phyloP scores from a whole-genome alignment of 1,140 invertebrate genomes.

The Macrobrachium rosenbergii region DNA sequence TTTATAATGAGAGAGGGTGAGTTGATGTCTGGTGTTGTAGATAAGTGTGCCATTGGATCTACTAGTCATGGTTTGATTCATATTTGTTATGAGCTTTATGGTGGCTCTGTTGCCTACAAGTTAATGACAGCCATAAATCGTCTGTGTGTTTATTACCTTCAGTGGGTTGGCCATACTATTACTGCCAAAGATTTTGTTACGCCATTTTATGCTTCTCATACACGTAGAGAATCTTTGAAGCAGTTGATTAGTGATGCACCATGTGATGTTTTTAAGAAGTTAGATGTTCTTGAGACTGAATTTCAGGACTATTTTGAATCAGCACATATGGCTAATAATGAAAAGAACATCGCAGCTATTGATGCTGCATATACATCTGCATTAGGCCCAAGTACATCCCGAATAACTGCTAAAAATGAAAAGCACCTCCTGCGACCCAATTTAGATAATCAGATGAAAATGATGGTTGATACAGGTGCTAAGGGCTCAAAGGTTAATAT shows the following conservation, averaged over 20 bases:
- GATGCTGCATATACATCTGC: constrained; percentile 89
- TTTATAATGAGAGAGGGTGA: constrained; percentile 92
- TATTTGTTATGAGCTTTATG: constrained; percentile 94
- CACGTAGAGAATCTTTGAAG: constrained; percentile 80
- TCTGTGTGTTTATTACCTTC: constrained; percentile 91
- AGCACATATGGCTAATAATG: constrained; percentile 74
- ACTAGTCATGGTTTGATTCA: constrained; percentile 95
- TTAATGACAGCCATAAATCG: constrained; percentile 91
- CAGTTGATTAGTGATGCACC: constrained; percentile 78
- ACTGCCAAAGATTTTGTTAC: constrained; percentile 96
- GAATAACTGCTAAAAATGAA: constrained; percentile 76
- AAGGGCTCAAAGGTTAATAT: constrained; percentile 85
- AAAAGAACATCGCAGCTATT: constrained; percentile 83
- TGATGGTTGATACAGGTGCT: constrained; percentile 98
- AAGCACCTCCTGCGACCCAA: constrained; percentile 85
- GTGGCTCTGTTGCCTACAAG: constrained; percentile 83
- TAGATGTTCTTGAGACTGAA: constrained; percentile 73
- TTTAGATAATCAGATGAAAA: constrained; percentile 94
- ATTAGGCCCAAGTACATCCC: constrained; percentile 88
- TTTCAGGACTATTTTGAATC: constrained; percentile 80
- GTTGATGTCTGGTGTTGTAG: constrained; percentile 92
- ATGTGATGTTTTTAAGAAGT: constrained; percentile 80
- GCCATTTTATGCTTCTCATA: constrained; percentile 78
- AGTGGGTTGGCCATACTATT: constrained; percentile 92
- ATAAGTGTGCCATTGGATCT: constrained; percentile 97